These are phyloP conservation scores for Aproaerema taeniolella DNA, from an alignment of 2,888 invertebrate species.

Conservation along the genomic window DNA sequence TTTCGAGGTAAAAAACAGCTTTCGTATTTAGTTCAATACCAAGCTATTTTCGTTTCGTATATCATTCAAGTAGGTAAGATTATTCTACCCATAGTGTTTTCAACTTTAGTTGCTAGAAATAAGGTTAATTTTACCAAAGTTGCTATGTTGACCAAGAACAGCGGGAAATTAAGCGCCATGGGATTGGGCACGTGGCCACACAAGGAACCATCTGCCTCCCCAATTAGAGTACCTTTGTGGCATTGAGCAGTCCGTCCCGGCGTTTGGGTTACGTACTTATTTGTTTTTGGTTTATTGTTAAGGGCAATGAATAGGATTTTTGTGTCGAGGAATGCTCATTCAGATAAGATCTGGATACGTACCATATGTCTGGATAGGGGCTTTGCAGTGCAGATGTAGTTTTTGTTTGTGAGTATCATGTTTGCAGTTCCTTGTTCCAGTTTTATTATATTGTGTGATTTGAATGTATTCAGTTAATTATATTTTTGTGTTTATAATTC, in stretches of 20 bases:
- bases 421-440: no score
- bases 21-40: not conserved
- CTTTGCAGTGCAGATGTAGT: constrained; percentile 7
- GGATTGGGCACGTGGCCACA: constrained; percentile 50
- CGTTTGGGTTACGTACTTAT: constrained; percentile 9
- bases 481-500: no score
- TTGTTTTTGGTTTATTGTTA: constrained; percentile 14
- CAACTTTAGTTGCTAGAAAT: no score
- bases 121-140: no score
- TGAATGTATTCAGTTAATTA: no score
- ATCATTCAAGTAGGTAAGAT: no score
- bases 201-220: constrained; percentile 47
- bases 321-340: constrained; percentile 11
- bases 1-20: not conserved
- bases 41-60: no score
- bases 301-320: constrained; percentile 11
- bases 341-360: constrained; percentile 8
- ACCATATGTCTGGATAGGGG: constrained; percentile 6
- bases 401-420: not conserved
- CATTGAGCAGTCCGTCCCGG: constrained; percentile 11
- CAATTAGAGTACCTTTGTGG: constrained; percentile 36
- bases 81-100: no score
- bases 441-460: no score
- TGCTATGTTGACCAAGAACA: no score
- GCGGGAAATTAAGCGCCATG: no score